Evolutionary conservation across 2,797 vertebrate genomes (phyloP).

Genomic region (Myiotriccus ornatus): DNA sequence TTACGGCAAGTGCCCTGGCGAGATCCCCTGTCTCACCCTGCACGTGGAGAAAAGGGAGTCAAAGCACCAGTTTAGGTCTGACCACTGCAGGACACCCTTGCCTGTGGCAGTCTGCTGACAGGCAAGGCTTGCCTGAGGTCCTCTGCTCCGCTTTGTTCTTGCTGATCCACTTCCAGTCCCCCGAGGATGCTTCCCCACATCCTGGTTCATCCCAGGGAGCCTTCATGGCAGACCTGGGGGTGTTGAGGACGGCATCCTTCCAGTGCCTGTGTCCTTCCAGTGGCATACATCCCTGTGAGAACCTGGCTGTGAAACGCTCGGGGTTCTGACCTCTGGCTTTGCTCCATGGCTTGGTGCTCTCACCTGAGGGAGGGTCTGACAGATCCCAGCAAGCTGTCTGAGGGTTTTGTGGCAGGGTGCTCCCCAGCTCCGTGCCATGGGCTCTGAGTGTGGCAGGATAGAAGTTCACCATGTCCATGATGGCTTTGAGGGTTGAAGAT

Average conservation of each 20-base stretch:
- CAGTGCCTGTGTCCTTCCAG: neutral
- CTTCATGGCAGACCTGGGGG: neutral
- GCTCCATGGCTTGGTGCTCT: neutral
- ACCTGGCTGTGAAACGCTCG: rapidly evolving
- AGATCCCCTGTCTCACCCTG: neutral
- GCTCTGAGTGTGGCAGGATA: neutral
- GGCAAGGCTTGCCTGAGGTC: neutral
- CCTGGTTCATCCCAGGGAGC: neutral
- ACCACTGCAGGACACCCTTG: neutral
- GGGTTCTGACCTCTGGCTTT: neutral
- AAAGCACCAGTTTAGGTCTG: neutral
- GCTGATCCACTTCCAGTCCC: neutral
- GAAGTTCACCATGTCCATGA: rapidly evolving
- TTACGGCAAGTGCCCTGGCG: neutral
- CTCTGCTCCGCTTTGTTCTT: neutral
- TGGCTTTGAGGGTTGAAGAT: neutral
- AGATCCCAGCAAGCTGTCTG: neutral
- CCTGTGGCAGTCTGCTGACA: neutral
- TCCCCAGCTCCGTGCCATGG: neutral
- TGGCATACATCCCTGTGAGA: neutral
- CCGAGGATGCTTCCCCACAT: neutral
- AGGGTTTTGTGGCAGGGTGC: neutral
- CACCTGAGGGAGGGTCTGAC: neutral
- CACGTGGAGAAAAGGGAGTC: neutral
- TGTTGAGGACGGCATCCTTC: neutral